Percentiles rank a stretch among this genome's conserved stretches.
Conservation (phyloP, 1,140 invertebrate genomes). For the Panagrolaimus sp. region DNA sequence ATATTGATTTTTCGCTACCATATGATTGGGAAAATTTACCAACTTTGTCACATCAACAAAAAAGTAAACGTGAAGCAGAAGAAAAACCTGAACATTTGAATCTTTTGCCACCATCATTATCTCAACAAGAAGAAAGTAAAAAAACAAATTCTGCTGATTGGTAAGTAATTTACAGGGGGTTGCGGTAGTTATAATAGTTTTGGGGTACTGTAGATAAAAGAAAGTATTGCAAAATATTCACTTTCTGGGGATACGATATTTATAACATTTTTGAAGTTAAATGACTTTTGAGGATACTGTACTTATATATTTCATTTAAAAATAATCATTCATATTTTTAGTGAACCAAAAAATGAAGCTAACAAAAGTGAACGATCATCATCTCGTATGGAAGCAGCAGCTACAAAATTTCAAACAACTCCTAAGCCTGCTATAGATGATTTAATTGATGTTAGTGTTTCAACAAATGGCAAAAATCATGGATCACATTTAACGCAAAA, state of each 20-base stretch:
- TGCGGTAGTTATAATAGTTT: no score
- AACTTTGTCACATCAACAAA: background rate
- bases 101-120: background rate
- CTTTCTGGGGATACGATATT: background rate
- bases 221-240: no score
- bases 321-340: no score
- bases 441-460: background rate
- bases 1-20: constrained; percentile 1
- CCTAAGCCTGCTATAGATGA: background rate
- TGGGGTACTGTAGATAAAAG: no score
- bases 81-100: background rate
- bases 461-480: background rate
- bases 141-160: background rate
- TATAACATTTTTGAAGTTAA: no score
- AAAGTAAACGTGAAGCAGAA: background rate
- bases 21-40: constrained; percentile 14
- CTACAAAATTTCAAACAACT: background rate
- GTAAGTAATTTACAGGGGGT: background rate
- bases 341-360: no score
- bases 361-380: background rate
- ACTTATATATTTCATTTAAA: background rate
- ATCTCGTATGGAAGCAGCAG: background rate
- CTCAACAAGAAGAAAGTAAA: no score
- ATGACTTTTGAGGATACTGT: no score
- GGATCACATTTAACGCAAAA: background rate